These are phyloP conservation scores for Drosophila tanythrix DNA, from an alignment of 2,888 invertebrate genomes.

Conservation along the genomic window DNA sequence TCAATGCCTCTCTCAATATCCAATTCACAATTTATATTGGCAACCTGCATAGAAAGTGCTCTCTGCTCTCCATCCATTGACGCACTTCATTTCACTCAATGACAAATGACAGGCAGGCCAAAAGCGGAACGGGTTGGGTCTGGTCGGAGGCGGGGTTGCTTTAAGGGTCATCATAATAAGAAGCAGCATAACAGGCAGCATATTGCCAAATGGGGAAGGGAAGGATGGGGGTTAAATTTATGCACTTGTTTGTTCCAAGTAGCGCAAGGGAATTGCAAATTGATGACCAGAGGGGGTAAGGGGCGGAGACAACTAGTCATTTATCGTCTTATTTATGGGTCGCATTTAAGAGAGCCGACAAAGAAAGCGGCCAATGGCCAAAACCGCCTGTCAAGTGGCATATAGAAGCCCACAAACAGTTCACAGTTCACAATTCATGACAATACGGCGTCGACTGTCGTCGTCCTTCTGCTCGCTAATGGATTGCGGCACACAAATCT, in stretches of 20 bases:
- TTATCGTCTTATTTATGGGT: constrained; percentile 73
- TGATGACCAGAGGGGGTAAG: not conserved
- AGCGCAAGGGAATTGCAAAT: constrained; percentile 40
- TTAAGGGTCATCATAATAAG: constrained; percentile 36
- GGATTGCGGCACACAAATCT: constrained; percentile 80
- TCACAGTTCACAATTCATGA: constrained; percentile 49
- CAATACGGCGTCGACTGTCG: constrained; percentile 46
- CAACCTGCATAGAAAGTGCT: constrained; percentile 8
- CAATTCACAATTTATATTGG: constrained; percentile 1
- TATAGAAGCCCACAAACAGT: constrained; percentile 14
- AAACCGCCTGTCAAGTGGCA: constrained; percentile 36
- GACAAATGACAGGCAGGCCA: constrained; percentile 54
- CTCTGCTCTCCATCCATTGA: constrained; percentile 32
- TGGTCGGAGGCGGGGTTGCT: not conserved
- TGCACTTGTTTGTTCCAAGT: constrained; percentile 71
- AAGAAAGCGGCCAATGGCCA: constrained; percentile 56
- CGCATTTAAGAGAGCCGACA: constrained; percentile 64
- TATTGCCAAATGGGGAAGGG: constrained; percentile 26
- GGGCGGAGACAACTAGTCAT: constrained; percentile 60
- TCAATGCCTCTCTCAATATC: constrained; percentile 24
- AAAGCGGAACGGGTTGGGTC: not conserved
- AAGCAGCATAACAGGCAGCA: constrained; percentile 59
- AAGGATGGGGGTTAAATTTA: constrained; percentile 55
- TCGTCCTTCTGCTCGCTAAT: constrained; percentile 56
- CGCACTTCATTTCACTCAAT: constrained; percentile 58